These are phyloP conservation scores for Papilio demoleus DNA, from an alignment of 2,888 invertebrate species.

Conservation along the genomic window DNA sequence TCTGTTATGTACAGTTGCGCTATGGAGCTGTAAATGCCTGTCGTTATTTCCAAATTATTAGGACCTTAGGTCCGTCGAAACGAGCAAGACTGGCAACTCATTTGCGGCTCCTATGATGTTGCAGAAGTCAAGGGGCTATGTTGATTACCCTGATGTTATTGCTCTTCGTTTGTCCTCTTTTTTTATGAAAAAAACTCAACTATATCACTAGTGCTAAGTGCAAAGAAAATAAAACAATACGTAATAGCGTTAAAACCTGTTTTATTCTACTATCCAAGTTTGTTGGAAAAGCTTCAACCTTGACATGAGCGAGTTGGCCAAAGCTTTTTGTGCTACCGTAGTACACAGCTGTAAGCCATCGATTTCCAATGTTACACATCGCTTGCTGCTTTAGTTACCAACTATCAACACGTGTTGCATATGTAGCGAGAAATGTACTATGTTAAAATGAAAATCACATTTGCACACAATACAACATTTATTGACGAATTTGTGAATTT, in stretches of 20 bases:
- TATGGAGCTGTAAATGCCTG: too few species aligned
- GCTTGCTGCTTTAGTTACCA: constrained; percentile 4
- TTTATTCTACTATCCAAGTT: constrained; percentile 5
- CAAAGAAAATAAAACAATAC: neutral
- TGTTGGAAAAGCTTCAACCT: constrained; percentile 25
- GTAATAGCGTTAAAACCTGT: neutral
- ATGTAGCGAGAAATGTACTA: neutral
- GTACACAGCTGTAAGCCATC: constrained; percentile 25
- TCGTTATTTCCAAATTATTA: too few species aligned
- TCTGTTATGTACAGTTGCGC: too few species aligned
- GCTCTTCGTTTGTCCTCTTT: too few species aligned
- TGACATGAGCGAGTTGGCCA: constrained; percentile 23
- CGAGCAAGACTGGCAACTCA: too few species aligned
- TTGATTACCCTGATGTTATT: too few species aligned
- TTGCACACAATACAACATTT: neutral
- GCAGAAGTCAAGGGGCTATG: too few species aligned
- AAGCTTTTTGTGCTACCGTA: constrained; percentile 33
- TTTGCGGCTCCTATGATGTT: too few species aligned
- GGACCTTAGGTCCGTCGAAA: too few species aligned
- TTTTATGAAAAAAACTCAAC: too few species aligned
- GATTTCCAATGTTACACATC: constrained; percentile 29
- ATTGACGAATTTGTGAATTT: too few species aligned
- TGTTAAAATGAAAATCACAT: neutral
- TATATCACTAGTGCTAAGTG: too few species aligned
- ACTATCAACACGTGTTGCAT: neutral